Evolutionary conservation across 2,888 invertebrate species (phyloP).

Genomic region (Drosophila diplacantha): DNA sequence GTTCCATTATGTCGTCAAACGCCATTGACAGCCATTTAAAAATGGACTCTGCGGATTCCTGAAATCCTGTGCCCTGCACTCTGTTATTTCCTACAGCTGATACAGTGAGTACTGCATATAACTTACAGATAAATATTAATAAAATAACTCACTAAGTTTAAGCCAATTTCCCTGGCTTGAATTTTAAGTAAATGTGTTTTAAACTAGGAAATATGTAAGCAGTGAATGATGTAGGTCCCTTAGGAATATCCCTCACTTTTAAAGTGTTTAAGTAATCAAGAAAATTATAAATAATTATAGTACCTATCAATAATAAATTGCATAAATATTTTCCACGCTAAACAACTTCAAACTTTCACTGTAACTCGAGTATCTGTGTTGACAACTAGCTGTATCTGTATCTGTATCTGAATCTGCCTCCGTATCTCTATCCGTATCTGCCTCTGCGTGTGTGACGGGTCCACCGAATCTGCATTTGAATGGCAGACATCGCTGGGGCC

Average conservation of each 20-base stretch:
- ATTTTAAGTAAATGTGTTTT: neutral
- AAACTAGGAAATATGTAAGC: no score
- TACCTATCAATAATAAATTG: neutral
- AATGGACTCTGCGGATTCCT: constrained; percentile 35
- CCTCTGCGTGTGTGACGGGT: constrained; percentile 7
- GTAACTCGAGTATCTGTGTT: neutral
- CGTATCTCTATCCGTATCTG: neutral
- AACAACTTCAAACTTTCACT: neutral
- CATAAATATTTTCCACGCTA: neutral
- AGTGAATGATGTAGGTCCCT: neutral
- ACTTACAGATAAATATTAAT: no score
- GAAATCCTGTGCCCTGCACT: constrained; percentile 6
- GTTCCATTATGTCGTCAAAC: constrained; percentile 38
- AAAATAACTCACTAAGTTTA: no score
- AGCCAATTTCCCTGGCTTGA: neutral
- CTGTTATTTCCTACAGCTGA: neutral
- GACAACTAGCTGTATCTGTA: neutral
- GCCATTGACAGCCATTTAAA: constrained; percentile 51
- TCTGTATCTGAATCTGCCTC: neutral
- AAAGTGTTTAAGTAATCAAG: neutral
- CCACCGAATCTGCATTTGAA: constrained; percentile 41
- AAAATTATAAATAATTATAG: neutral
- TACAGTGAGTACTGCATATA: neutral
- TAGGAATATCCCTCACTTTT: neutral
- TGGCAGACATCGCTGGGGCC: constrained; percentile 28